Evolutionary conservation across 2,797 vertebrate genomes (phyloP).

Genomic region (Alca torda): DNA sequence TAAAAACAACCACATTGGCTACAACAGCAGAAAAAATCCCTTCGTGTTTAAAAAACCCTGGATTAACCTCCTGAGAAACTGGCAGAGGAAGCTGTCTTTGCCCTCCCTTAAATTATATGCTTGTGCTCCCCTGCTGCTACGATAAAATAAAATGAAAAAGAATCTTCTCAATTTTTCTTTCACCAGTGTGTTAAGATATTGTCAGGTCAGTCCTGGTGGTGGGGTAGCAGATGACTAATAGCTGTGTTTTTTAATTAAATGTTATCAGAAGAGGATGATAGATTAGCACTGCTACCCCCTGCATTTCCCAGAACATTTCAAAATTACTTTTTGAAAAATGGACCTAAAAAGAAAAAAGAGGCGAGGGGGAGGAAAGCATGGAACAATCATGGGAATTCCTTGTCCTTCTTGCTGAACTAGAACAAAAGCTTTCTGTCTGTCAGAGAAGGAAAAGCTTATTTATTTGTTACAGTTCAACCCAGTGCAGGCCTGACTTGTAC

Average conservation of each 20-base stretch:
- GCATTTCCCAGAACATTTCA: constrained; percentile 61
- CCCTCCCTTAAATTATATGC: constrained; percentile 22
- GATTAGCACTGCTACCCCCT: constrained; percentile 45
- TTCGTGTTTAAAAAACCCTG: background rate
- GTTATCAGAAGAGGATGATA: constrained; percentile 65
- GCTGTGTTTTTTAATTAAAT: constrained; percentile 63
- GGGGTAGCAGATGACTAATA: constrained; percentile 59
- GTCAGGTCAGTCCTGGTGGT: constrained; percentile 42
- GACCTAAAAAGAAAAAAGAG: background rate
- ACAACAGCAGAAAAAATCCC: background rate
- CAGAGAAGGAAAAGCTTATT: background rate
- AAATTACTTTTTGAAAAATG: constrained; percentile 72
- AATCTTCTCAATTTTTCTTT: constrained; percentile 50
- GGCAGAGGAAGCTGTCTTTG: constrained; percentile 7
- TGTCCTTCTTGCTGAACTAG: background rate
- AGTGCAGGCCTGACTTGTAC: background rate
- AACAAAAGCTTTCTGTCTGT: constrained; percentile 34
- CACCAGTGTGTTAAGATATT: constrained; percentile 47
- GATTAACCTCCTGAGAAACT: constrained; percentile 37
- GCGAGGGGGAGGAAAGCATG: background rate
- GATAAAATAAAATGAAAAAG: constrained; percentile 39
- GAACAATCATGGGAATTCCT: constrained; percentile 62
- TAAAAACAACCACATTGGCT: background rate
- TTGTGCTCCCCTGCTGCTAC: constrained; percentile 13
- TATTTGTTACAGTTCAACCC: background rate